Conservation (phyloP, 2,113 vertebrate species). For the Egretta garzetta region DNA sequence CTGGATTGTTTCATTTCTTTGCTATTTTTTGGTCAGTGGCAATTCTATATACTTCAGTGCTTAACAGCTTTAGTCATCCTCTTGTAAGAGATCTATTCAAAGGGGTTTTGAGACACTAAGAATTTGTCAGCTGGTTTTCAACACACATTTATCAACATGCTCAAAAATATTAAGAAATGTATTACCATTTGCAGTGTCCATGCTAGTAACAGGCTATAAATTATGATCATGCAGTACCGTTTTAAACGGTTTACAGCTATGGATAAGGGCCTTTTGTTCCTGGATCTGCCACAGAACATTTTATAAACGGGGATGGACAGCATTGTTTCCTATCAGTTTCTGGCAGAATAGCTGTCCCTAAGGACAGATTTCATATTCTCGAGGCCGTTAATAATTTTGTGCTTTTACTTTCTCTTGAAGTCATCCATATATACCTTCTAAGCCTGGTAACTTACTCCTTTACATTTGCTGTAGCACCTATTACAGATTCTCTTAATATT, state of each 20-base stretch:
- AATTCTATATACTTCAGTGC: not conserved
- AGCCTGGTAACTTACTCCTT: not conserved
- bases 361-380: not conserved
- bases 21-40: not conserved
- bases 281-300: not conserved
- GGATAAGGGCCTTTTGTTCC: not conserved
- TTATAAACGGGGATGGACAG: not conserved
- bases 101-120: not conserved
- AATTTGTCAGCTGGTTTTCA: not conserved
- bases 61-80: not conserved
- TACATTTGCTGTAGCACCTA: not conserved
- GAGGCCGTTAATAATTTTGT: not conserved
- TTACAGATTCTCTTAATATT: not conserved
- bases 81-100: not conserved
- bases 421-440: not conserved
- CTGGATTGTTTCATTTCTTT: not conserved
- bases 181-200: not conserved
- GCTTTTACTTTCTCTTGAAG: not conserved
- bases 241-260: not conserved
- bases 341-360: not conserved
- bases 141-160: not conserved
- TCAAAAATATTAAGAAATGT: not conserved
- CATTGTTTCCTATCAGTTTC: not conserved
- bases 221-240: not conserved
- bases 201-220: not conserved